phyloP scores from a whole-genome alignment of 1,140 invertebrate genomes.

The Drosophila kepulauana region DNA sequence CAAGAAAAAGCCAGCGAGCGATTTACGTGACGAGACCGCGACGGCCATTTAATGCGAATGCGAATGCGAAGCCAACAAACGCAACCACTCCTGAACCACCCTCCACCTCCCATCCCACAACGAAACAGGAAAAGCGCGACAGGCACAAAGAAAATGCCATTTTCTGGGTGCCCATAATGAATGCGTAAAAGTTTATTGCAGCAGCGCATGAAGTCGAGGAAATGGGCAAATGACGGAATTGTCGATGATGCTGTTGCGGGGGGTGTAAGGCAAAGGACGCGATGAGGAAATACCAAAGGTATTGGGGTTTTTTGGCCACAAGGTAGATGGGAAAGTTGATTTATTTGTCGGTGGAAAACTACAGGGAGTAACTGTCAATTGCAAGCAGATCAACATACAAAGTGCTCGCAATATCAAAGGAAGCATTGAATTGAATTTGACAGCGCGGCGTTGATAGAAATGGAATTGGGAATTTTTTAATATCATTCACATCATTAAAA shows the following conservation, averaged over 20 bases:
- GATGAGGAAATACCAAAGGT: slow-evolving; percentile 8
- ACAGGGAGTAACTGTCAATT: slow-evolving; percentile 45
- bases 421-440: slow-evolving; percentile 43
- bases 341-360: slow-evolving; percentile 40
- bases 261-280: too few relatives aligned
- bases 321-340: slow-evolving; percentile 23
- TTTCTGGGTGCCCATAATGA: slow-evolving; percentile 55
- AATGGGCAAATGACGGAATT: slow-evolving; percentile 29
- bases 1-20: slow-evolving; percentile 9
- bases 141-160: slow-evolving; percentile 54
- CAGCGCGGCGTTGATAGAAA: slow-evolving; percentile 26
- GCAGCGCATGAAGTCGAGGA: slow-evolving; percentile 20
- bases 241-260: not conserved
- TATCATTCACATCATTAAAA: slow-evolving; percentile 52
- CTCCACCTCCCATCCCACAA: not conserved
- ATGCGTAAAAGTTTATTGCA: slow-evolving; percentile 57
- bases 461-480: slow-evolving; percentile 28
- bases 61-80: slow-evolving; percentile 3
- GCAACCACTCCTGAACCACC: not conserved
- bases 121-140: slow-evolving; percentile 44
- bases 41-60: slow-evolving; percentile 48
- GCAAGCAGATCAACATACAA: slow-evolving; percentile 48
- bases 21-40: slow-evolving; percentile 56
- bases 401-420: slow-evolving; percentile 24
- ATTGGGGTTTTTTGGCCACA: not conserved